These are phyloP conservation scores for Microctonus hyperodae DNA, from an alignment of 2,888 invertebrate species.

Conservation along the genomic window DNA sequence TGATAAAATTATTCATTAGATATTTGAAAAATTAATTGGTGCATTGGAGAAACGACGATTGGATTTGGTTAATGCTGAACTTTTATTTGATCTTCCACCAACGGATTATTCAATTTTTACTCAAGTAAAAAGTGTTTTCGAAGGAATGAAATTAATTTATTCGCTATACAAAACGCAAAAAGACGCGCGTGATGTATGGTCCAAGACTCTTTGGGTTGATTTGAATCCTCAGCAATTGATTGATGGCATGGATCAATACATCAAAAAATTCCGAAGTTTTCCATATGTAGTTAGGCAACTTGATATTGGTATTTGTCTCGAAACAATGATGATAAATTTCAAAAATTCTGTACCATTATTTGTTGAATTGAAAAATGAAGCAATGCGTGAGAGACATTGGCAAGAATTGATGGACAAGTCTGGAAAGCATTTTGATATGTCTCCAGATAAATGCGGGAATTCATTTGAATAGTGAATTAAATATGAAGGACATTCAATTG, in stretches of 20 bases:
- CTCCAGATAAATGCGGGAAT: constrained; percentile 68
- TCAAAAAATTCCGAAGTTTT: constrained; percentile 80
- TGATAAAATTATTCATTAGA: constrained; percentile 59
- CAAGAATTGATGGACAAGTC: constrained; percentile 87
- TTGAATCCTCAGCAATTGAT: constrained; percentile 83
- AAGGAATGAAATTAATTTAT: constrained; percentile 76
- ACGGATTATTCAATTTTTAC: constrained; percentile 82
- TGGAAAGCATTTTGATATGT: constrained; percentile 82
- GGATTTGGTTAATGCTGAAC: constrained; percentile 76
- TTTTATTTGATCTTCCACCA: constrained; percentile 85
- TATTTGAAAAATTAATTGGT: constrained; percentile 72
- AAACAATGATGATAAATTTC: constrained; percentile 88
- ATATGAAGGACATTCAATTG: background rate
- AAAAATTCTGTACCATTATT: constrained; percentile 86
- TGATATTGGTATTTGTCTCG: constrained; percentile 73
- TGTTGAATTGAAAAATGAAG: constrained; percentile 90
- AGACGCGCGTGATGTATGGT: constrained; percentile 80
- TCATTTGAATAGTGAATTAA: constrained; percentile 16
- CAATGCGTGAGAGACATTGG: constrained; percentile 91
- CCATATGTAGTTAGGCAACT: constrained; percentile 69
- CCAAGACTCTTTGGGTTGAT: constrained; percentile 87
- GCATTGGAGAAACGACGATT: constrained; percentile 72
- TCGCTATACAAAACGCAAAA: constrained; percentile 81
- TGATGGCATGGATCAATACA: constrained; percentile 86
- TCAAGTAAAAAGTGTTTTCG: constrained; percentile 70